phyloP scores from a whole-genome alignment of 2,888 invertebrate species.

The Idaea aversata region DNA sequence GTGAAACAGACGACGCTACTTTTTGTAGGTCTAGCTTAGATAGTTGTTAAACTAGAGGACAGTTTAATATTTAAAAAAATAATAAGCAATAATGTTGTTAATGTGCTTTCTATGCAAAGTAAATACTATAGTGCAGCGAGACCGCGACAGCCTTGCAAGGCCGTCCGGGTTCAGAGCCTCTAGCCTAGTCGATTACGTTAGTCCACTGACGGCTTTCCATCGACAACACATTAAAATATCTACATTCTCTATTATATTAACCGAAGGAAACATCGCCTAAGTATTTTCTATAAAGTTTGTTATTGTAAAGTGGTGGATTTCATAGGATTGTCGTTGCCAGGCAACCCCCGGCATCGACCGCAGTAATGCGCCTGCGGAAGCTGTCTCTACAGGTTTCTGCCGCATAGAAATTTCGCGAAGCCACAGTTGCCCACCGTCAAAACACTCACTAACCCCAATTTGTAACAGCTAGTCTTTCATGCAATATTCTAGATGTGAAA shows the following conservation, averaged over 20 bases:
- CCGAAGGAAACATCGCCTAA: conserved; percentile 6
- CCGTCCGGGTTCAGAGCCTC: conserved; percentile 33
- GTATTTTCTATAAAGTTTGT: conserved; percentile 9
- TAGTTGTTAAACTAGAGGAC: no score
- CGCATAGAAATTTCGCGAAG: conserved; percentile 42
- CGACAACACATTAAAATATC: neutral
- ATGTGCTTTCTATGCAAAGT: neutral
- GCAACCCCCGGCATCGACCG: conserved; percentile 54
- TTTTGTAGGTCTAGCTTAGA: no score
- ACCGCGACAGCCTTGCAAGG: conserved; percentile 46
- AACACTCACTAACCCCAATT: neutral
- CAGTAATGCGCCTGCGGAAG: conserved; percentile 23
- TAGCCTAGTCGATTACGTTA: neutral
- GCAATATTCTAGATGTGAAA: neutral
- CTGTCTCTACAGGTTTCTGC: conserved; percentile 52
- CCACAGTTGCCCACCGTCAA: neutral
- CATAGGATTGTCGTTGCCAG: conserved; percentile 42
- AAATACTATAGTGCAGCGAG: neutral
- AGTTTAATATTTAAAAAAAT: neutral
- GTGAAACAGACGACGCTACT: no score
- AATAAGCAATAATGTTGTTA: no score
- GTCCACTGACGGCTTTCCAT: neutral
- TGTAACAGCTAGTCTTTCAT: neutral
- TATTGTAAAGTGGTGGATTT: conserved; percentile 10
- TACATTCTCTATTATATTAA: neutral